Percentiles rank a stretch among this genome's conserved stretches.
Evolutionary conservation across 1,140 invertebrate genomes (phyloP).

Genomic region (Drosophila eugracilis): DNA sequence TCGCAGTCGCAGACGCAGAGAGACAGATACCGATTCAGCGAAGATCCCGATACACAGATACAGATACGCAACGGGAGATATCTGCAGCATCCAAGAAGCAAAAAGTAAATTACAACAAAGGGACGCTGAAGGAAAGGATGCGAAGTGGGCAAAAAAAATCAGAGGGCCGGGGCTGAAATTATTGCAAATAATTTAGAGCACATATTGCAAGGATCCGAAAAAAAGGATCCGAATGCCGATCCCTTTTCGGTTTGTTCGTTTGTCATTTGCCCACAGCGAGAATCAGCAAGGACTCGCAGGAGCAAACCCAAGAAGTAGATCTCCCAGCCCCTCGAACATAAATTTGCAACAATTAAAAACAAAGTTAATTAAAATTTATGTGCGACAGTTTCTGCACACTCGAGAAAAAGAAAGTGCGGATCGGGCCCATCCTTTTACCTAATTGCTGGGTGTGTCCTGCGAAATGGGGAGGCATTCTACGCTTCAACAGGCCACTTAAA

Average conservation of each 20-base stretch:
- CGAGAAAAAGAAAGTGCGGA: constrained; percentile 16
- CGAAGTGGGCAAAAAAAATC: constrained; percentile 26
- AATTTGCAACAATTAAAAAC: constrained; percentile 84
- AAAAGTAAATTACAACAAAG: constrained; percentile 76
- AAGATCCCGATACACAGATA: constrained; percentile 37
- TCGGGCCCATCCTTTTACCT: constrained; percentile 51
- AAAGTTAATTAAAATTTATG: constrained; percentile 84
- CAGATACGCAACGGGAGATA: constrained; percentile 35
- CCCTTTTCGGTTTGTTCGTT: constrained; percentile 68
- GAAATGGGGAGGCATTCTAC: constrained; percentile 35
- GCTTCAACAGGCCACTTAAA: constrained; percentile 53
- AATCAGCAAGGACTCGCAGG: constrained; percentile 9
- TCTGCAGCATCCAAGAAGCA: constrained; percentile 62
- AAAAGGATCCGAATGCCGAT: constrained; percentile 54
- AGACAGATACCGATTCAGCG: no score
- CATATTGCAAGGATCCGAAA: constrained; percentile 62
- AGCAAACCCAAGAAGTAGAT: constrained; percentile 4
- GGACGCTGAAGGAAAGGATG: constrained; percentile 53
- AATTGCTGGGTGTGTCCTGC: constrained; percentile 76
- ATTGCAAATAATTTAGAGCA: constrained; percentile 84
- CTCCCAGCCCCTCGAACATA: constrained; percentile 55
- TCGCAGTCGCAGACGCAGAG: constrained; percentile 9
- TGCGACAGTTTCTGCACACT: constrained; percentile 73
- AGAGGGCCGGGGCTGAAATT: constrained; percentile 55
- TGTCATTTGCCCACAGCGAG: constrained; percentile 49